Percentiles rank a stretch among this genome's conserved stretches.
Conservation (phyloP, 2,888 invertebrate genomes). For the Heteromurus nitidus region DNA sequence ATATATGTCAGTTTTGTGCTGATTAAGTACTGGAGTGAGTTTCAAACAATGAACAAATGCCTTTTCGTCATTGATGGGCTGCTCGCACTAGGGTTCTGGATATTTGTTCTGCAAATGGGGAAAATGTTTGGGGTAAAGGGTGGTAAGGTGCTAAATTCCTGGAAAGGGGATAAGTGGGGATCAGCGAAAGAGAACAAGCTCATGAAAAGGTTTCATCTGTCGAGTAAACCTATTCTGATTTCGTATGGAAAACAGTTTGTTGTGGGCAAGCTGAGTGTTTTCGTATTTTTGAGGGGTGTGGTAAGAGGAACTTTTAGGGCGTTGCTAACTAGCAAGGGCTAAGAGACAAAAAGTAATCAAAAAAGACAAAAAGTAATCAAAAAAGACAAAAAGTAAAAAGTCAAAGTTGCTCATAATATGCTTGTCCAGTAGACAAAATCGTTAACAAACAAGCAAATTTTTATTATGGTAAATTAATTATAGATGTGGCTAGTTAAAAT, state of each 20-base stretch:
- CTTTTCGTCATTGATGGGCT: neutral
- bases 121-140: neutral
- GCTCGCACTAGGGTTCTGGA: neutral
- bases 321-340: neutral
- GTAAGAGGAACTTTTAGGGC: neutral
- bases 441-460: no score
- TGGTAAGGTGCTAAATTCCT: neutral
- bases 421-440: no score
- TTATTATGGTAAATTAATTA: no score
- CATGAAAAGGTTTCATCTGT: neutral
- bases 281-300: neutral
- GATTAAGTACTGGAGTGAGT: neutral
- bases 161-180: neutral
- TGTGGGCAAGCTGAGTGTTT: neutral
- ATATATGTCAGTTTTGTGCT: neutral
- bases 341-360: neutral
- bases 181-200: neutral
- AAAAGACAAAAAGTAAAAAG: neutral
- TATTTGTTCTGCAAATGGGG: neutral
- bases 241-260: neutral
- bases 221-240: neutral
- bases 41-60: neutral
- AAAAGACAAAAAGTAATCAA: neutral
- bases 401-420: neutral
- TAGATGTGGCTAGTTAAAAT: no score